Base-by-base conservation (phyloP, 37 sponge, comb jelly and placozoan genomes). In the Aplysina aerophoba region DNA sequence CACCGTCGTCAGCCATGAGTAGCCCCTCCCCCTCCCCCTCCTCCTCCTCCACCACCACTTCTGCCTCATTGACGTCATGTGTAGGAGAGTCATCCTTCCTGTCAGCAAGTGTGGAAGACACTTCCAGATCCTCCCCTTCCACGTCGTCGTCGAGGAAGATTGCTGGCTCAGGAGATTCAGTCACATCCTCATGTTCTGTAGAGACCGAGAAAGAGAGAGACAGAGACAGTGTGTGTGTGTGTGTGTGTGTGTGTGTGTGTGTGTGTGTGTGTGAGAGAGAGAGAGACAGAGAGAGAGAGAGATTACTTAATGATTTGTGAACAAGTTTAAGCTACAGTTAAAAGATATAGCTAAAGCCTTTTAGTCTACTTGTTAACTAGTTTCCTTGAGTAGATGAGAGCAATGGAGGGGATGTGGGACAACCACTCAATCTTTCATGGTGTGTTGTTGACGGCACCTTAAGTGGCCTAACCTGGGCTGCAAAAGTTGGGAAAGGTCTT, bases 401-500 rank as follows among this genome's bases (percentile, higher is more conserved):
- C 6, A 44, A 44, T 3, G 50, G 50, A 44, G 8, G 50, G 50
- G 50, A 44, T 11, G 50, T 8, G 50, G 50, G 8, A 44, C 6
- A 8, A 8, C 50, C 8, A 8, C 50, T 8, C n/a, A n/a, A n/a
- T n/a, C n/a, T n/a, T n/a, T n/a, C n/a, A n/a, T n/a, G n/a, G n/a
- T n/a, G n/a, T n/a, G n/a, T n/a, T n/a, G n/a, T n/a, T n/a, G n/a
- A n/a, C n/a, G n/a, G n/a, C n/a, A n/a, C n/a, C n/a, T n/a, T n/a
- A n/a, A n/a, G n/a, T n/a, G n/a, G n/a, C 62, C 19, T 44, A 44
- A 40, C 44, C 67, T 44, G 68, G 59, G 27, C 59, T 55, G 55
- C 53, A 85, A 55, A 92, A 90, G 22, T 88, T 93, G 22, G 93
- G 91, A 55, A 95, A 90, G 12, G 85, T 90, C 57, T 71, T 59